Conservation (phyloP, 2,113 vertebrate genomes). For the Marmota monax region DNA sequence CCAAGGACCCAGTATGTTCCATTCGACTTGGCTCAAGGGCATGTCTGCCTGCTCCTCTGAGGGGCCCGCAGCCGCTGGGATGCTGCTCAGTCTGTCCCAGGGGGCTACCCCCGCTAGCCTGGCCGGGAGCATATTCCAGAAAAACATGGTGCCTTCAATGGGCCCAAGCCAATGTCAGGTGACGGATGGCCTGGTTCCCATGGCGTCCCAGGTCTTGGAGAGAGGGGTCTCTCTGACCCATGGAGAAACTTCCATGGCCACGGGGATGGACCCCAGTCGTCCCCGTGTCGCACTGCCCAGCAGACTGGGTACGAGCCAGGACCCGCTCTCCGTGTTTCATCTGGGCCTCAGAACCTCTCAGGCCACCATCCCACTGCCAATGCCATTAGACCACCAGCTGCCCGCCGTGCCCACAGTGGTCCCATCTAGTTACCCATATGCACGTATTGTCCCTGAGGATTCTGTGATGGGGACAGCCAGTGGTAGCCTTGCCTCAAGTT, state of each 20-base stretch:
- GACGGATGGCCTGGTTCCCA: not conserved
- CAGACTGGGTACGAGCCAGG: rapidly evolving
- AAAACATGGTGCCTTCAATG: too few relatives aligned
- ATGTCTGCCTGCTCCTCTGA: not conserved
- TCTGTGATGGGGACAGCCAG: not conserved
- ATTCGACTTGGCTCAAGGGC: not conserved
- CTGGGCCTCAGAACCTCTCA: not conserved
- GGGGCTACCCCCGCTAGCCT: not conserved
- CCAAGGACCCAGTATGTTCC: not conserved
- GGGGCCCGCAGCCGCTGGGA: not conserved
- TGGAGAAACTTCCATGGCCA: not conserved
- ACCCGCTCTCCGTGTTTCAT: not conserved
- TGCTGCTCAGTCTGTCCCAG: not conserved
- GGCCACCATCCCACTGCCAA: rapidly evolving
- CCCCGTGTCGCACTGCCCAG: not conserved
- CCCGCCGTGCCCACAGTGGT: rapidly evolving
- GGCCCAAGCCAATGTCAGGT: not conserved
- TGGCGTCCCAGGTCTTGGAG: not conserved
- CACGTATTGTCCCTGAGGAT: not conserved
- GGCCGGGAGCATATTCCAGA: not conserved
- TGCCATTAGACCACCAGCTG: not conserved
- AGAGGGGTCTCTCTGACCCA: not conserved
- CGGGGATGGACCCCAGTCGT: not conserved
- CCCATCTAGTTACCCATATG: not conserved
- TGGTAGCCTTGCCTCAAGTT: not conserved